Evolutionary conservation across 1,140 invertebrate genomes (phyloP).

Genomic region (Venturia canescens): DNA sequence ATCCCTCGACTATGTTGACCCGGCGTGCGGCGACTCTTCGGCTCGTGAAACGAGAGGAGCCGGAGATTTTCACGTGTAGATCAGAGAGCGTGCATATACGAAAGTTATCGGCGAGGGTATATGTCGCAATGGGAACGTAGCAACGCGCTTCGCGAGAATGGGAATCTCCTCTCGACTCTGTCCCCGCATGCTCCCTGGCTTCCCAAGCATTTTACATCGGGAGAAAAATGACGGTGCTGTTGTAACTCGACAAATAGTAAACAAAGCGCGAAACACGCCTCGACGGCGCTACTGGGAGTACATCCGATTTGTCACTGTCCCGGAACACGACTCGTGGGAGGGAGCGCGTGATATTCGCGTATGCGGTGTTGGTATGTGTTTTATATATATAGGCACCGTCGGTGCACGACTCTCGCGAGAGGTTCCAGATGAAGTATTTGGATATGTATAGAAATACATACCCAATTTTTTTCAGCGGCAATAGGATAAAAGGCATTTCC

Average conservation of each 20-base stretch:
- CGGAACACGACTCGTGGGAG: background rate
- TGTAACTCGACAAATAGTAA: slow-evolving; percentile 68
- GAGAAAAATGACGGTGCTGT: slow-evolving; percentile 49
- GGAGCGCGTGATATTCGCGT: slow-evolving; percentile 39
- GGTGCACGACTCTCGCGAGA: slow-evolving; percentile 9
- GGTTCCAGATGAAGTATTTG: slow-evolving; percentile 25
- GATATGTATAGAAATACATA: background rate
- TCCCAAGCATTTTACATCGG: slow-evolving; percentile 44
- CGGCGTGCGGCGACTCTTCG: background rate
- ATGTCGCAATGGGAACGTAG: slow-evolving; percentile 19
- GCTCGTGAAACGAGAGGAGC: background rate
- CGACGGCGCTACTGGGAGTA: slow-evolving; percentile 61
- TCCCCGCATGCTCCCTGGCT: slow-evolving; percentile 1
- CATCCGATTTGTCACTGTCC: slow-evolving; percentile 70
- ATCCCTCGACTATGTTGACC: slow-evolving; percentile 12
- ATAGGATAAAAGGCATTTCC: slow-evolving; percentile 7
- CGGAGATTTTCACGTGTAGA: background rate
- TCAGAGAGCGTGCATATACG: background rate
- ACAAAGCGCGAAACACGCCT: slow-evolving; percentile 68
- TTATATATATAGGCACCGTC: background rate
- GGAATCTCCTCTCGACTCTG: background rate
- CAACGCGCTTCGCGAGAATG: slow-evolving; percentile 34
- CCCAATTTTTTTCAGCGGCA: background rate
- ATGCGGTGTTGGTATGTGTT: slow-evolving; percentile 9
- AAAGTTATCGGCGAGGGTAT: slow-evolving; percentile 35